Conservation (phyloP, 1,140 invertebrate genomes). For the Colletes latitarsis region DNA sequence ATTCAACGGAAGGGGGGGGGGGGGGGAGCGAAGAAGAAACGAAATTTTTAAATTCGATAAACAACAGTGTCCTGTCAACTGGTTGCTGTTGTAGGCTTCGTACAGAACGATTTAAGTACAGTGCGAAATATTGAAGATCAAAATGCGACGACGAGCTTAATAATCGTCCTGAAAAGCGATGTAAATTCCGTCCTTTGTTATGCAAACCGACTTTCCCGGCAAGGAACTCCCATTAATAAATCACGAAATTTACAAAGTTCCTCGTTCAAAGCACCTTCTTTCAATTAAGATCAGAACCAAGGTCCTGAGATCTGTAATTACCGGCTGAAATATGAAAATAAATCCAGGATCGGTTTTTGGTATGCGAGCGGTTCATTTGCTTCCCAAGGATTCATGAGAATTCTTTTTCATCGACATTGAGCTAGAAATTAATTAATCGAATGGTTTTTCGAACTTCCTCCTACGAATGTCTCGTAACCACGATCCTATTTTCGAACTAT, state of each 20-base stretch:
- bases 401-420: neutral
- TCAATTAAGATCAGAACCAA: neutral
- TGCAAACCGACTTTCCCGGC: neutral
- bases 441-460: neutral
- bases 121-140: too few relatives aligned
- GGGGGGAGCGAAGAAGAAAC: too few relatives aligned
- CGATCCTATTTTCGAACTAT: too few relatives aligned
- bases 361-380: neutral
- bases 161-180: neutral
- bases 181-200: neutral
- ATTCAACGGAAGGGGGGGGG: too few relatives aligned
- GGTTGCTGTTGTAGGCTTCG: too few relatives aligned
- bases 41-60: too few relatives aligned
- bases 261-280: neutral
- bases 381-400: neutral
- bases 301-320: neutral
- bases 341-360: too few relatives aligned
- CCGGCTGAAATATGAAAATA: too few relatives aligned
- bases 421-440: conserved; percentile 15
- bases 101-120: too few relatives aligned
- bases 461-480: too few relatives aligned
- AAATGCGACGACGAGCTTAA: neutral
- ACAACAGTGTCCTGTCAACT: too few relatives aligned
- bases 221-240: neutral
- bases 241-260: neutral